A percentile compares a stretch with the other conserved stretches of the same genome.
Conservation (phyloP, 2,797 vertebrate genomes). For the Bradypodion pumilum region DNA sequence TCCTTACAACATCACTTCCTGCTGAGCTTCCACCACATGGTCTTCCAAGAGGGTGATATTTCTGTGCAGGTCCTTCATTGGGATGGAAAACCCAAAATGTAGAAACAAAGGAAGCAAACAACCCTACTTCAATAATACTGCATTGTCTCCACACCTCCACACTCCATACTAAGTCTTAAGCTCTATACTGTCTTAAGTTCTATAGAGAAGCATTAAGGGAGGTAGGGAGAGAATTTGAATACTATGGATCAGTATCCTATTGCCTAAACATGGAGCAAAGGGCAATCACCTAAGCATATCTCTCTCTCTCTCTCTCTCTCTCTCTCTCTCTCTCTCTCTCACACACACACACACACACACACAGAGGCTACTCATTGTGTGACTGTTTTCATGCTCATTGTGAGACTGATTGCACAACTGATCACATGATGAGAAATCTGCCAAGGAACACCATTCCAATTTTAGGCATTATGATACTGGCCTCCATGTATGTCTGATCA, state of each 20-base stretch:
- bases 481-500: not conserved
- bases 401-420: too few species aligned
- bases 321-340: too few species aligned
- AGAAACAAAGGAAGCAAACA: not conserved
- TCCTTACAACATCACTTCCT: slow-evolving; percentile 10
- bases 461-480: too few species aligned
- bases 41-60: slow-evolving; percentile 3
- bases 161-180: not conserved
- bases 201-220: not conserved
- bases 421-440: too few species aligned
- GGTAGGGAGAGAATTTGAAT: not conserved
- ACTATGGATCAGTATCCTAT: too few species aligned
- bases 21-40: slow-evolving; percentile 15
- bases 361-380: too few species aligned
- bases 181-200: not conserved
- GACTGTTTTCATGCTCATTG: too few species aligned
- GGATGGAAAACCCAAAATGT: not conserved
- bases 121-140: not conserved
- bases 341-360: too few species aligned
- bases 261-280: too few species aligned
- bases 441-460: too few species aligned
- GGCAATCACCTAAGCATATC: too few species aligned
- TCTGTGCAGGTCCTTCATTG: slow-evolving; percentile 17
- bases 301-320: too few species aligned
- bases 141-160: not conserved